Base-by-base conservation (phyloP, 2,888 invertebrate genomes). In the Ctenicera cuprea region DNA sequence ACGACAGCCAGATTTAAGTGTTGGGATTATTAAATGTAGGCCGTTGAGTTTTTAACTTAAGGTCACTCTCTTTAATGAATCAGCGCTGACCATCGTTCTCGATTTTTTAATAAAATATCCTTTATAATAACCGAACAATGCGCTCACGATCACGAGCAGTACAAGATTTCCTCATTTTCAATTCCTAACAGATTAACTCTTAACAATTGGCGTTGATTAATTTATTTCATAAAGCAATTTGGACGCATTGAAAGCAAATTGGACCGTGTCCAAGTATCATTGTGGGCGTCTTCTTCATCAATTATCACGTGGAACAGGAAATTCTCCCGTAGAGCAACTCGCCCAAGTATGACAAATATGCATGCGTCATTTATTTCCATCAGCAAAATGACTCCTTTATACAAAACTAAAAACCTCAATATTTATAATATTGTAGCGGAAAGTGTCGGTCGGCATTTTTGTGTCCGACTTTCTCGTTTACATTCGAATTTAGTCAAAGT, bases 331-430 rank as follows among this genome's bases (percentile, higher is more conserved):
- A 30, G 54, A 54, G 30, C 5, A 26, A 38, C 59, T 59, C 59
- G 37, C 33, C 59, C 30, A 37, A 62, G 37, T 52, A 62, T 69
- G 69, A 61, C 69, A 69, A 69, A 62, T 52, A 69, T 69, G 69
- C 33, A 50, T 69, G 50, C 62, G 69, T 69, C 61, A 69, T 26
- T 9, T 38, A 57, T 59, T 59, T 20, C 20, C n/a, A 26, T 30
- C 3, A 3, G 30, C 30, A 54, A 50, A 50, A 22, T 54, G 54
- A 54, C 54, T 54, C 54, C 5, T 54, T 30, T 26, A 22, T 52
- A 22, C 16, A 54, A 30, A 30, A 54, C 16, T 48, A 4, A 48
- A n/a, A 18, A 7, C 20, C 16, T 11, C 5, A 16, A 14, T 14
- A 14, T 14, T 14, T 41, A 2, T 41, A 14, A n/a, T 7, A 41